Evolutionary conservation across 2,797 vertebrate genomes (phyloP), one percentile per base, ranked within the genome.

Genomic region (Coregonus suidteri): DNA sequence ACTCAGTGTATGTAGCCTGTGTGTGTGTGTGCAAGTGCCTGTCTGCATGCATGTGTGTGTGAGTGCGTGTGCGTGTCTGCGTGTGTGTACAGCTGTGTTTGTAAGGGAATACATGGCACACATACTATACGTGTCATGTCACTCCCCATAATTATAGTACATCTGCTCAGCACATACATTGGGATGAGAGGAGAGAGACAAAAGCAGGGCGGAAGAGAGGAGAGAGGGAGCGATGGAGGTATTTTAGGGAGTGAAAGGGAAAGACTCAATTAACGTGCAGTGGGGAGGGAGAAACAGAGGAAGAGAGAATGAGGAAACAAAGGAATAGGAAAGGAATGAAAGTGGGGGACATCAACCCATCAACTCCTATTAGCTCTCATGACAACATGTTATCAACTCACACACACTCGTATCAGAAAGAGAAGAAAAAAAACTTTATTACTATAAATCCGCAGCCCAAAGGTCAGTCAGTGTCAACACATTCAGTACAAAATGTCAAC

Each of bases 71-170:
- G 7, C 15, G 25, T 56, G 25, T 56, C 51, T 73, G 62, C 47
- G 37, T 68, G n/a, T 74, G 51, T 73, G 74, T 41, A 3, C n/a
- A 65, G 18, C n/a, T 65, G 62, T 65, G 62, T 65, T 65, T 65
- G 7, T 18, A 30, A 20, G 20, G n/a, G 25, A 65, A 20, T 2
- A 65, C 25, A 0, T 56, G 53, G 54, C 41, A 47, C 31, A 56
- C 34, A 74, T 1, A 25, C 25, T 25, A 1, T 56, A 56, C 53
- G 15, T 56, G 59, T 41, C 16, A 59, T 35, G 72, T 62, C 35
- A 34, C 34, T 15, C 52, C 25, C 18, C n/a, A 6, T 62, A 59
- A 62, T n/a, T 74, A 74, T 35, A 56, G 54, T 6, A 34, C 35
- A 59, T 74, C 37, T 31, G 37, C 54, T 59, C 53, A 74, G 59